Conservation (phyloP, 2,113 vertebrate species). For the Erythrocercus mccallii region DNA sequence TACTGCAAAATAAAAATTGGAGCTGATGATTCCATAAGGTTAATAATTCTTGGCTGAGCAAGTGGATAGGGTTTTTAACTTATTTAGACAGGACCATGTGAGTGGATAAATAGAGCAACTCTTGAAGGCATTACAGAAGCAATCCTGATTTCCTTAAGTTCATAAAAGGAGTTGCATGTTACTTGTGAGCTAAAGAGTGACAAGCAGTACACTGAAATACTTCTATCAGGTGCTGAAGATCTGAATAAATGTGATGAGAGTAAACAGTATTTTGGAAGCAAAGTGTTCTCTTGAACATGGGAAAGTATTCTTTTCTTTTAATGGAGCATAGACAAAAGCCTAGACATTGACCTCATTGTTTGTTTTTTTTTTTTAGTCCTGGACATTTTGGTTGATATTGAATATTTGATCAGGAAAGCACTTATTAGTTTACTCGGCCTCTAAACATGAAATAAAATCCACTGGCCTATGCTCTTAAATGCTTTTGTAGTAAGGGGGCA, state of each 20-base stretch:
- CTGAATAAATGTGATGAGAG: not conserved
- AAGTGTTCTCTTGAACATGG: not conserved
- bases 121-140: not conserved
- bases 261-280: not conserved
- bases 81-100: not conserved
- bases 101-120: not conserved
- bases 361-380: not conserved
- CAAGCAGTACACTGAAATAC: not conserved
- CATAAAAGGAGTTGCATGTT: accelerated
- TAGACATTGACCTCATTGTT: not conserved
- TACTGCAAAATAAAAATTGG: not conserved
- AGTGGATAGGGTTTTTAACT: not conserved
- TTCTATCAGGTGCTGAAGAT: not conserved
- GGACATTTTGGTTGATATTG: not conserved
- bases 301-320: not conserved
- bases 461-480: not conserved
- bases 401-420: not conserved
- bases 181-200: not conserved
- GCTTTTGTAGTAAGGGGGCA: not conserved
- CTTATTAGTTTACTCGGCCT: not conserved
- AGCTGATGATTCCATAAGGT: not conserved
- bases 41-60: not conserved
- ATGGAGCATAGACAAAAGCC: not conserved
- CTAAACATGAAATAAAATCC: not conserved
- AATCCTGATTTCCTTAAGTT: not conserved